phyloP scores from a whole-genome alignment of 37 sponge, comb jelly and placozoan species.

The Bolinopsis microptera region DNA sequence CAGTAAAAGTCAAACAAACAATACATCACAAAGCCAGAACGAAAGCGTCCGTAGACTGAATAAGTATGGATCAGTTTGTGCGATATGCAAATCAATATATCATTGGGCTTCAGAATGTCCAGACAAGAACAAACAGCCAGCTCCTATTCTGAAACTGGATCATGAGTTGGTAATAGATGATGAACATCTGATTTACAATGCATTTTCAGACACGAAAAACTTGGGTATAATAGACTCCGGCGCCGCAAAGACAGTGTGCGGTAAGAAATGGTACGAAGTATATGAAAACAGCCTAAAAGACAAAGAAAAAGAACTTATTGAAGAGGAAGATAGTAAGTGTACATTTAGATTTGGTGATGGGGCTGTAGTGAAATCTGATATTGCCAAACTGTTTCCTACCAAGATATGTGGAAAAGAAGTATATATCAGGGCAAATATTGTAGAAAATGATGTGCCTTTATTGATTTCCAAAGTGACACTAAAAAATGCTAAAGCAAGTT shows the following conservation, averaged over 20 bases:
- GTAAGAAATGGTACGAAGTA: neutral
- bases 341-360: conserved; percentile 24
- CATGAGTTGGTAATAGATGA: no score
- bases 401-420: neutral
- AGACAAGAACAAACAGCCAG: no score
- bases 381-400: neutral
- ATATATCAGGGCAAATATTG: neutral
- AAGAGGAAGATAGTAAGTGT: neutral
- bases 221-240: neutral
- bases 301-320: neutral
- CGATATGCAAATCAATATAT: no score
- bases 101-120: no score
- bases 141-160: no score
- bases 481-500: neutral
- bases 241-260: neutral
- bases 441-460: neutral
- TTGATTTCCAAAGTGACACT: neutral
- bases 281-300: neutral
- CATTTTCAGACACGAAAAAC: neutral
- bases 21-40: no score
- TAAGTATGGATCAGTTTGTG: no score
- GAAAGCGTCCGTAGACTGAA: no score
- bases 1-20: no score
- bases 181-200: no score
- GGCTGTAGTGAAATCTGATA: neutral